These are phyloP conservation scores for Nomada ferruginata DNA, from an alignment of 2,888 invertebrate species.

Conservation along the genomic window DNA sequence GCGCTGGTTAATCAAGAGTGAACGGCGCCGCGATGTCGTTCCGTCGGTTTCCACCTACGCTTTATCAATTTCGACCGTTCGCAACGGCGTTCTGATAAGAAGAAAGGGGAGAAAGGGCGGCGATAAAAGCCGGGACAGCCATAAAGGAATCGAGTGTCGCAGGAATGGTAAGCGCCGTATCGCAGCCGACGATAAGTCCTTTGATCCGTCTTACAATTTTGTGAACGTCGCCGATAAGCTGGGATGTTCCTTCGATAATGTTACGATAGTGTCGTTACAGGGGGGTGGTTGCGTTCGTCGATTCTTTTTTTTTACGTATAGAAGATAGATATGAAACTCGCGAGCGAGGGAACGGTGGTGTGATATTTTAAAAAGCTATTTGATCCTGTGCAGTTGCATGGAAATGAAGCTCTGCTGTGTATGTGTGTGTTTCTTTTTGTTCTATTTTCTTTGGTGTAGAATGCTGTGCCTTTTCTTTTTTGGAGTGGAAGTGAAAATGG, in stretches of 20 bases:
- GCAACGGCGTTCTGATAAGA: conserved; percentile 54
- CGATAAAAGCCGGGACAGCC: conserved; percentile 62
- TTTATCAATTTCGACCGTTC: conserved; percentile 67
- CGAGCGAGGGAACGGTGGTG: background rate
- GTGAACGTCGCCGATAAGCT: conserved; percentile 19
- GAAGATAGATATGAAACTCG: background rate
- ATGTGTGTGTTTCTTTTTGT: too few relatives aligned
- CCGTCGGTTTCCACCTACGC: background rate
- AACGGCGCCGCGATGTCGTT: conserved; percentile 50
- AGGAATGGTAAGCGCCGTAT: conserved; percentile 20
- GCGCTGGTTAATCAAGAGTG: conserved; percentile 34
- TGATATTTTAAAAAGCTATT: background rate
- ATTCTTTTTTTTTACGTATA: background rate
- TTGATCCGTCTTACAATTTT: conserved; percentile 38
- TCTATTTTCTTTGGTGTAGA: too few relatives aligned
- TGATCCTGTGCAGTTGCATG: background rate
- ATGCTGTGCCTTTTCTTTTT: too few relatives aligned
- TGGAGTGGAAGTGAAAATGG: background rate
- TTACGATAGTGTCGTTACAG: background rate
- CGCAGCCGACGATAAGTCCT: conserved; percentile 52
- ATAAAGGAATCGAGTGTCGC: conserved; percentile 64
- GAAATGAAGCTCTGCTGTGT: too few relatives aligned
- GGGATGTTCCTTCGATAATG: conserved; percentile 28
- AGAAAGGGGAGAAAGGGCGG: conserved; percentile 27
- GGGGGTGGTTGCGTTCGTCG: background rate